These are phyloP conservation scores for Megalops cyprinoides DNA, from an alignment of 2,797 vertebrate genomes.

Conservation along the genomic window DNA sequence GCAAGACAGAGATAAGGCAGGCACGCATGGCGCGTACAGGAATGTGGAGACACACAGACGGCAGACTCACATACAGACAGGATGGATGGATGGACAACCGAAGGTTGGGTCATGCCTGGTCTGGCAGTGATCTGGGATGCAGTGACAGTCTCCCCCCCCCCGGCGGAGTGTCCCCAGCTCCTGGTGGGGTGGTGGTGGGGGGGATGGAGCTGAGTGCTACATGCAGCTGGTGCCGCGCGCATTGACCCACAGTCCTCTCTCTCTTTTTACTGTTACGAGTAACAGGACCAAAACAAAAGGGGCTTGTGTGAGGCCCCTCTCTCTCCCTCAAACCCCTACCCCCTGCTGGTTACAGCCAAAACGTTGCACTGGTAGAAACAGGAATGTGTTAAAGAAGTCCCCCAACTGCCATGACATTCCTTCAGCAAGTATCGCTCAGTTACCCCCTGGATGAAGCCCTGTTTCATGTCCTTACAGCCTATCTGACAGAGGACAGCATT, in stretches of 20 bases:
- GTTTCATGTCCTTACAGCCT: background rate
- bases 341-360: conserved; percentile 62
- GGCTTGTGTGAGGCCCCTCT: conserved; percentile 59
- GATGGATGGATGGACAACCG: conserved; percentile 57
- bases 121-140: conserved; percentile 62
- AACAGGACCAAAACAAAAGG: conserved; percentile 53
- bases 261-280: conserved; percentile 29
- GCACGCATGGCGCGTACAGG: conserved; percentile 41
- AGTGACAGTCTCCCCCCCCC: conserved; percentile 49
- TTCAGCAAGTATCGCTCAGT: too few species aligned
- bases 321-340: conserved; percentile 57
- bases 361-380: conserved; percentile 74
- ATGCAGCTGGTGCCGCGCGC: conserved; percentile 64
- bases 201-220: conserved; percentile 60
- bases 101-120: conserved; percentile 64
- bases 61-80: conserved; percentile 63
- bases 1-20: conserved; percentile 53
- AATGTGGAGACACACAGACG: conserved; percentile 42
- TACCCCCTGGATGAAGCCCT: too few species aligned
- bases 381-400: conserved; percentile 70
- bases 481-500: conserved; percentile 2
- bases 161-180: conserved; percentile 56
- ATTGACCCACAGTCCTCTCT: conserved; percentile 43
- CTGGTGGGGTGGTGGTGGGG: too few species aligned
- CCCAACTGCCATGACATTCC: conserved; percentile 67